These are phyloP conservation scores for Hirtodrosophila cameraria DNA, from an alignment of 2,888 invertebrate genomes.

Conservation along the genomic window DNA sequence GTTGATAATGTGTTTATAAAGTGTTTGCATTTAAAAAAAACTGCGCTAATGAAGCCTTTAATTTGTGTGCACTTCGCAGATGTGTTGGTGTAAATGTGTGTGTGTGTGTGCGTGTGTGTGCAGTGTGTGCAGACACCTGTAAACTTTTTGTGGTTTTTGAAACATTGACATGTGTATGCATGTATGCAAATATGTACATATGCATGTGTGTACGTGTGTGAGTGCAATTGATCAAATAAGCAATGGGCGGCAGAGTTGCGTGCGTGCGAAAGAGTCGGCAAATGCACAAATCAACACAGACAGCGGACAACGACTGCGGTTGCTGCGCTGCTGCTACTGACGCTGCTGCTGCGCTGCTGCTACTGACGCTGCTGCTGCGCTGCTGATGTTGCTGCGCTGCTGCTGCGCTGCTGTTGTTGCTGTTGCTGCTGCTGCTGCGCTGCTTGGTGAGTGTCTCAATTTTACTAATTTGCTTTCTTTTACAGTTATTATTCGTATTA, in stretches of 20 bases:
- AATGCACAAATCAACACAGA: no score
- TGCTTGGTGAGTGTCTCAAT: no score
- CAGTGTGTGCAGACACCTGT: slow-evolving; percentile 4
- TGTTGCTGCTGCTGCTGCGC: no score
- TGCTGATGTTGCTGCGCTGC: no score
- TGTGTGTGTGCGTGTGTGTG: neutral
- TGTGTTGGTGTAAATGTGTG: slow-evolving; percentile 9
- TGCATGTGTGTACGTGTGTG: neutral
- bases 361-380: no score
- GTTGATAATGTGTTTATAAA: slow-evolving; percentile 7
- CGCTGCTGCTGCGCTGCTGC: no score
- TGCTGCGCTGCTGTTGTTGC: no score
- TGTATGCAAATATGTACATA: neutral
- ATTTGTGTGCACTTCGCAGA: neutral
- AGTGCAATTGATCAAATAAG: slow-evolving; percentile 2
- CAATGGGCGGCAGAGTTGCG: neutral
- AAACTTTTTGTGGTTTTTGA: slow-evolving; percentile 9
- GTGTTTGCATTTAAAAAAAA: slow-evolving; percentile 6
- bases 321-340: no score
- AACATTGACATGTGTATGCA: neutral
- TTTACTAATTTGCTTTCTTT: no score
- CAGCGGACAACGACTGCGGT: no score
- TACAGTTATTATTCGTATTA: no score
- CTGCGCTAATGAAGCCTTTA: neutral
- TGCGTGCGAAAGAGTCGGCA: no score